Conservation (phyloP, 2,888 invertebrate genomes). For the Pammene aurita region DNA sequence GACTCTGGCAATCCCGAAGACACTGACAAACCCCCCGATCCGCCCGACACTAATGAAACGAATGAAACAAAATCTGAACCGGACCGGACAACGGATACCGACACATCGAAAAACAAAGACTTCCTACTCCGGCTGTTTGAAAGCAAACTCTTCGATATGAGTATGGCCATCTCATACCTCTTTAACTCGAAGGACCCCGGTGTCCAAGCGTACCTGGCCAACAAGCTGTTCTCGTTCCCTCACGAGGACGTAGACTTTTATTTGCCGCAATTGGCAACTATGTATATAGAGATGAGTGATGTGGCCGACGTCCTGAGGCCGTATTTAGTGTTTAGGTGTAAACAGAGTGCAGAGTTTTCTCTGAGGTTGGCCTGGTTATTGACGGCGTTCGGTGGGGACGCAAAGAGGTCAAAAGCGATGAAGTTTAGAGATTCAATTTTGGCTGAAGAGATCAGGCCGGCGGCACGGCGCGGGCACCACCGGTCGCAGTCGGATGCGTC, state of each 20-base stretch:
- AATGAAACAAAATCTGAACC: slow-evolving; percentile 59
- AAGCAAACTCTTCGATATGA: slow-evolving; percentile 98
- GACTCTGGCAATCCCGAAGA: slow-evolving; percentile 87
- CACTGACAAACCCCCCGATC: slow-evolving; percentile 79
- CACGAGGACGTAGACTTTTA: slow-evolving; percentile 98
- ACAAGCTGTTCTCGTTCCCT: slow-evolving; percentile 97
- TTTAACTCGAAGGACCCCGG: slow-evolving; percentile 99
- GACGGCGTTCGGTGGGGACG: slow-evolving; percentile 94
- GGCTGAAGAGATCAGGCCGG: slow-evolving; percentile 77
- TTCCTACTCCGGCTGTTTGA: slow-evolving; percentile 95
- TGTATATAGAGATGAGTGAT: slow-evolving; percentile 99
- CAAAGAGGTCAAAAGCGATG: slow-evolving; percentile 69
- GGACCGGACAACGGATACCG: slow-evolving; percentile 59
- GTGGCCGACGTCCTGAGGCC: slow-evolving; percentile 90
- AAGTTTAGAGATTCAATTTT: slow-evolving; percentile 74
- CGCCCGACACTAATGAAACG: slow-evolving; percentile 64
- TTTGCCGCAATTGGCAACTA: slow-evolving; percentile 97
- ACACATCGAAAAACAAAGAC: slow-evolving; percentile 83
- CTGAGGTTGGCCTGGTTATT: slow-evolving; percentile 98
- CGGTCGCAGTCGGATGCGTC: slow-evolving; percentile 93
- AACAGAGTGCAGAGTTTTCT: slow-evolving; percentile 97
- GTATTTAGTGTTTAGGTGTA: slow-evolving; percentile 86
- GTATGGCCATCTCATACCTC: slow-evolving; percentile 98
- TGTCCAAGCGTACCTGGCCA: slow-evolving; percentile 98
- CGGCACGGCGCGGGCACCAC: slow-evolving; percentile 78